Percentiles rank a stretch among this genome's conserved stretches.
These are phyloP conservation scores for Zaprionus camerounensis DNA, from an alignment of 1,140 invertebrate species.

Conservation along the genomic window DNA sequence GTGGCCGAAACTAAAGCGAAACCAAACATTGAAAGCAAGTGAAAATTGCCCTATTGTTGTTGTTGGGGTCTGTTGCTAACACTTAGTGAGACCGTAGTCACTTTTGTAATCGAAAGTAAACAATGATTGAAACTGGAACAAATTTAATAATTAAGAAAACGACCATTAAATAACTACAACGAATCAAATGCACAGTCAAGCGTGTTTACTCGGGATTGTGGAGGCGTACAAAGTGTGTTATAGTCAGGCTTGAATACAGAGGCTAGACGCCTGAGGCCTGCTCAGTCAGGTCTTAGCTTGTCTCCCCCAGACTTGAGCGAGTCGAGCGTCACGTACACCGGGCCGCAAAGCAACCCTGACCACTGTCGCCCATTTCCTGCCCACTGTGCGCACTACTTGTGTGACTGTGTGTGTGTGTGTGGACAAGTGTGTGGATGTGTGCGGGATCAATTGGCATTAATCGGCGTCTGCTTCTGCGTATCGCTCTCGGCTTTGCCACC, in stretches of 20 bases:
- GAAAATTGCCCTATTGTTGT: slow-evolving; percentile 8
- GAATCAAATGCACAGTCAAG: not conserved
- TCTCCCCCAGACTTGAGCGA: not conserved
- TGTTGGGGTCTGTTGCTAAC: slow-evolving; percentile 13
- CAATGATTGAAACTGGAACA: slow-evolving; percentile 32
- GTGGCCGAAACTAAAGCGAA: slow-evolving; percentile 21
- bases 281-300: not conserved
- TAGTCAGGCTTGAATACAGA: slow-evolving; percentile 15
- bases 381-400: not conserved
- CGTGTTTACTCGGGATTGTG: not conserved
- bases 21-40: slow-evolving; percentile 14
- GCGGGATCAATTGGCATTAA: slow-evolving; percentile 11
- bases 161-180: slow-evolving; percentile 28
- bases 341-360: slow-evolving; percentile 1
- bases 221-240: slow-evolving; percentile 10
- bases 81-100: not conserved
- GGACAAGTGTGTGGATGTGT: not conserved
- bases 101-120: slow-evolving; percentile 44
- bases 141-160: slow-evolving; percentile 32
- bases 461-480: slow-evolving; percentile 6
- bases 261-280: not conserved
- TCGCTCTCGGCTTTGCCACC: slow-evolving; percentile 28
- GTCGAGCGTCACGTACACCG: slow-evolving; percentile 10
- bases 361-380: not conserved
- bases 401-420: not conserved